A percentile compares a stretch with the other conserved stretches of the same genome.
These are phyloP conservation scores for Catalaphyllia jardinei DNA, from an alignment of 64 coral and sea anemone genomes.

Conservation along the genomic window DNA sequence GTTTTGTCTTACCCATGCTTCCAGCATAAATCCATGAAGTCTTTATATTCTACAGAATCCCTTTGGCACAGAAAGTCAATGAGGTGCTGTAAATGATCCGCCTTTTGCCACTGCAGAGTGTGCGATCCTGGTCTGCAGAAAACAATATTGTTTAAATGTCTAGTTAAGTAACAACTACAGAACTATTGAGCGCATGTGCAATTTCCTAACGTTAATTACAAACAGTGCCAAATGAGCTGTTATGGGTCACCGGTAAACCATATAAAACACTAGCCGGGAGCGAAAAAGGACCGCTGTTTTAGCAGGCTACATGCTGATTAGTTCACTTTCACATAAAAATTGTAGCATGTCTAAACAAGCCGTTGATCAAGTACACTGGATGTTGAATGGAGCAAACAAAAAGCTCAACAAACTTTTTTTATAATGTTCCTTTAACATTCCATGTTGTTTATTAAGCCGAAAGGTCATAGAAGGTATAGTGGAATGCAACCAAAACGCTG, in stretches of 20 bases:
- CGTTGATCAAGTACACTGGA: no score
- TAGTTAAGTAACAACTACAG: no score
- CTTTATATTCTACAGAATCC: neutral
- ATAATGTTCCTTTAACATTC: neutral
- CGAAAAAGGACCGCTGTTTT: no score
- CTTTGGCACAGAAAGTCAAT: slow-evolving; percentile 52
- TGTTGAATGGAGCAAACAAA: no score
- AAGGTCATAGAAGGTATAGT: neutral
- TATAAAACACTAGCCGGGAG: no score
- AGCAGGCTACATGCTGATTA: no score
- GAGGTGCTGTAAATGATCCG: slow-evolving; percentile 45
- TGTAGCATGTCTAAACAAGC: no score
- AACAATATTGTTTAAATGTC: neutral
- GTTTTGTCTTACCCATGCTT: slow-evolving; percentile 73
- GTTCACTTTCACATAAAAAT: no score
- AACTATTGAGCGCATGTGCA: neutral
- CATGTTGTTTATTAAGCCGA: neutral
- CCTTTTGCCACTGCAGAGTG: slow-evolving; percentile 65
- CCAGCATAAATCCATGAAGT: slow-evolving; percentile 76
- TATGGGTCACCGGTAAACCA: no score
- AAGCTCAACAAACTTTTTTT: no score
- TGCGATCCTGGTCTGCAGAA: slow-evolving; percentile 68
- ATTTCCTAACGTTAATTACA: no score
- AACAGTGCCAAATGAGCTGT: no score
- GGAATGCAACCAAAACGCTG: neutral